Evolutionary conservation across 1,140 invertebrate genomes (phyloP), one percentile per base, ranked within the genome.

Genomic region (Galleria mellonella): DNA sequence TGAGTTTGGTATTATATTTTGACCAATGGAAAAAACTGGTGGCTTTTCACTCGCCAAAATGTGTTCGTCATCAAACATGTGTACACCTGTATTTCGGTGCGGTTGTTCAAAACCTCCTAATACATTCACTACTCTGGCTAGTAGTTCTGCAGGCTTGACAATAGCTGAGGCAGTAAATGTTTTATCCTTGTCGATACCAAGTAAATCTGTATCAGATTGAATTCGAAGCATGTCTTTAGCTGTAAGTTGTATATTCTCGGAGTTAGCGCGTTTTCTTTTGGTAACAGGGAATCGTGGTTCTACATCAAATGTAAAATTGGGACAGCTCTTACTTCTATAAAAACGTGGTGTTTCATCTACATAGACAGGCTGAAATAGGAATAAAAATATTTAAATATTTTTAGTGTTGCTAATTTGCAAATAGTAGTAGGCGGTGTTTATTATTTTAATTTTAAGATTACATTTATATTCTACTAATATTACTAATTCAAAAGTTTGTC

Each of bases 81-180:
- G 85, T 17, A 91, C 82, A 1, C 90, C 91, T 48, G 55, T 62
- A 15, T 49, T 61, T 39, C 62, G 50, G 41, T 89, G 76, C 5
- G 87, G 76, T 32, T 87, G 78, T 30, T 89, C 87, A 30, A 91
- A 89, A 7, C 89, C 90, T 7, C 92, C 92, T 32, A 94, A 75
- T 3, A 93, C 91, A 55, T 92, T 92, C 0, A 94, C 92, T 13
- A 94, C 88, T 71, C 92, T 89, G 0, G 93, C 91, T 32, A 94
- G 67, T 9, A 95, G 69, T 56, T 93, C 92, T 0, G 90, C 91
- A 0, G 92, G 92, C 60, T 93, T 90, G 0, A 93, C 87, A 47
- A 91, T 89, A 9, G 89, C 88, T 54, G 83, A 87, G 36, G 79
- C 88, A 42, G 88, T 89, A 67, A 94, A 95, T 0, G 94, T 94